Percentiles rank a stretch among this genome's conserved stretches.
phyloP scores from a whole-genome alignment of 1,140 invertebrate genomes.

The Phocides pigmalion region DNA sequence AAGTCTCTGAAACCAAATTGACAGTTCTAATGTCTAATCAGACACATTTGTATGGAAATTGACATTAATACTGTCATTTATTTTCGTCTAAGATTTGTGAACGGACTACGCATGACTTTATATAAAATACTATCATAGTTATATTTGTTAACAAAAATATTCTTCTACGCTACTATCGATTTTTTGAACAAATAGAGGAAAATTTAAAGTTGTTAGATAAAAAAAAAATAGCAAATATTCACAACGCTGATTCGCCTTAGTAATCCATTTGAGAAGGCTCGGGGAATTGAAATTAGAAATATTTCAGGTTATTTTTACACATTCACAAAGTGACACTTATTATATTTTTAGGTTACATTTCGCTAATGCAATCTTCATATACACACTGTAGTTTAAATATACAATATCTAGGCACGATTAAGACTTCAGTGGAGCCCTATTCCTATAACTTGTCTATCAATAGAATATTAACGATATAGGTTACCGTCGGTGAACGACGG shows the following conservation, averaged over 20 bases:
- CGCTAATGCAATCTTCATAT: constrained; percentile 26
- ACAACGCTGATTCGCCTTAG: constrained; percentile 65
- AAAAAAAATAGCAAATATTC: constrained; percentile 59
- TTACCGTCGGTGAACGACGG: too few relatives aligned
- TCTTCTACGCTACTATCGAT: constrained; percentile 80
- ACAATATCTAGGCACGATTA: constrained; percentile 5
- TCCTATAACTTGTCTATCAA: too few relatives aligned
- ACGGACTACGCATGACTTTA: constrained; percentile 44
- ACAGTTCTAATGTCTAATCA: too few relatives aligned
- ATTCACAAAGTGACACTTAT: constrained; percentile 14
- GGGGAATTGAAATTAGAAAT: constrained; percentile 23
- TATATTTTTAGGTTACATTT: constrained; percentile 28
- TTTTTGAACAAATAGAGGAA: constrained; percentile 68
- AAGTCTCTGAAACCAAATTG: too few relatives aligned
- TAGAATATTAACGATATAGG: too few relatives aligned
- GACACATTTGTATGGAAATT: too few relatives aligned
- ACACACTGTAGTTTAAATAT: constrained; percentile 19
- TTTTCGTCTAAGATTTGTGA: too few relatives aligned
- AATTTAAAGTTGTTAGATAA: constrained; percentile 71
- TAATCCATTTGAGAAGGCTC: constrained; percentile 56
- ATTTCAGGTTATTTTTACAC: constrained; percentile 16
- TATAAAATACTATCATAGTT: constrained; percentile 56
- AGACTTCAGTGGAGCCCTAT: neutral
- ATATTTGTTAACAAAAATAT: constrained; percentile 77
- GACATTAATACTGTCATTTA: too few relatives aligned